These are phyloP conservation scores for Spisula solida DNA, from an alignment of 2,888 invertebrate genomes.

Conservation along the genomic window DNA sequence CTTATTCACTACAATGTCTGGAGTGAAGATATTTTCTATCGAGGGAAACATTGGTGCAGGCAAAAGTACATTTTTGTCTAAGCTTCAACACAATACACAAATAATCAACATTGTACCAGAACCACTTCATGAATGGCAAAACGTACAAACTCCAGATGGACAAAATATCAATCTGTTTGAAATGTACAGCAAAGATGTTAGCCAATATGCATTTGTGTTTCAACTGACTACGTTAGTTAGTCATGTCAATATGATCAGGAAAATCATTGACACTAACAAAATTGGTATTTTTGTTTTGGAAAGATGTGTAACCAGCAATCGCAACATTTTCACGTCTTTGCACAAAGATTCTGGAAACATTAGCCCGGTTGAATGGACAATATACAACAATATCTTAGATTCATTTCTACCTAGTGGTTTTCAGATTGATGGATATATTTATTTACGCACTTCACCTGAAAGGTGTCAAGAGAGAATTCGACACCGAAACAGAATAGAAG, in stretches of 20 bases:
- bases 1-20: too few relatives aligned
- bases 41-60: slow-evolving; percentile 31
- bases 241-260: background rate
- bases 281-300: background rate
- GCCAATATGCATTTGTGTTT: background rate
- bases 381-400: background rate
- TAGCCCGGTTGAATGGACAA: background rate
- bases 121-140: slow-evolving; percentile 4
- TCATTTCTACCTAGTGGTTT: background rate
- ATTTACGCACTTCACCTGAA: too few relatives aligned
- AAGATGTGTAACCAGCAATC: background rate
- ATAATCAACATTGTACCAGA: background rate
- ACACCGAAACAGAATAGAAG: too few relatives aligned
- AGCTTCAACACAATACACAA: too few relatives aligned
- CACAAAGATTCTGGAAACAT: background rate
- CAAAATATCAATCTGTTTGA: slow-evolving; percentile 1
- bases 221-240: background rate
- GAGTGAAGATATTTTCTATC: slow-evolving; percentile 11
- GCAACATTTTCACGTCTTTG: background rate
- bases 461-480: too few relatives aligned
- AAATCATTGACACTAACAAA: background rate
- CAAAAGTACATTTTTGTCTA: slow-evolving; percentile 14
- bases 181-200: background rate
- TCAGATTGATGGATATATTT: too few relatives aligned
- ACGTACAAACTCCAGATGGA: slow-evolving; percentile 2